These are phyloP conservation scores for Cyanistes caeruleus DNA, from an alignment of 2,113 vertebrate genomes.

Conservation along the genomic window DNA sequence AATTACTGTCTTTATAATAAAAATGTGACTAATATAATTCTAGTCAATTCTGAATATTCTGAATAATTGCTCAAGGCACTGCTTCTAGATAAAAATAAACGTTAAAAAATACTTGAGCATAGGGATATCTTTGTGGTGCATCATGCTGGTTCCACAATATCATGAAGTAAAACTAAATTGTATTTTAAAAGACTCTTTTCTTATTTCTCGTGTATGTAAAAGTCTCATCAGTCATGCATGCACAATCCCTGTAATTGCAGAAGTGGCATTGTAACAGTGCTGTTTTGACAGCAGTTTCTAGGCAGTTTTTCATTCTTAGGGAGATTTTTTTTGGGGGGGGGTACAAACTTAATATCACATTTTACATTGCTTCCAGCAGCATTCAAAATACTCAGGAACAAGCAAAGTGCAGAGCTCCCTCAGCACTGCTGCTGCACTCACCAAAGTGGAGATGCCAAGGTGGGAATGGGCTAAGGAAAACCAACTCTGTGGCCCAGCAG, in stretches of 20 bases:
- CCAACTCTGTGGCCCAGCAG: background rate
- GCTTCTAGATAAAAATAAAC: conserved; percentile 29
- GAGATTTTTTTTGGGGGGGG: background rate
- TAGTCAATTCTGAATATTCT: background rate
- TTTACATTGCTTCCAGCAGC: background rate
- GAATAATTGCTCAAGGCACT: background rate
- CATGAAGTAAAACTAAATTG: conserved; percentile 4
- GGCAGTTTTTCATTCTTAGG: conserved; percentile 2
- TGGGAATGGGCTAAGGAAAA: background rate
- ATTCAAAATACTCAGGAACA: background rate
- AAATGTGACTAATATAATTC: conserved; percentile 20
- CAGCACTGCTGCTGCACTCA: background rate
- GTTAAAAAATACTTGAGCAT: background rate
- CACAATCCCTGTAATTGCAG: background rate
- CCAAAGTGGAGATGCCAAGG: background rate
- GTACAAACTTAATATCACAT: background rate
- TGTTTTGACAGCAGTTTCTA: conserved; percentile 9
- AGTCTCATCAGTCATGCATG: background rate
- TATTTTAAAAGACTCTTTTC: conserved; percentile 27
- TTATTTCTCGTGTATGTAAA: background rate
- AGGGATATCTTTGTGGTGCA: background rate
- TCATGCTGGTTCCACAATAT: background rate
- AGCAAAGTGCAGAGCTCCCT: background rate
- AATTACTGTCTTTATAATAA: conserved; percentile 7
- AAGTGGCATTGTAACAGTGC: background rate